Conservation (phyloP, 1,140 invertebrate genomes). For the Hycleus phaleratus region DNA sequence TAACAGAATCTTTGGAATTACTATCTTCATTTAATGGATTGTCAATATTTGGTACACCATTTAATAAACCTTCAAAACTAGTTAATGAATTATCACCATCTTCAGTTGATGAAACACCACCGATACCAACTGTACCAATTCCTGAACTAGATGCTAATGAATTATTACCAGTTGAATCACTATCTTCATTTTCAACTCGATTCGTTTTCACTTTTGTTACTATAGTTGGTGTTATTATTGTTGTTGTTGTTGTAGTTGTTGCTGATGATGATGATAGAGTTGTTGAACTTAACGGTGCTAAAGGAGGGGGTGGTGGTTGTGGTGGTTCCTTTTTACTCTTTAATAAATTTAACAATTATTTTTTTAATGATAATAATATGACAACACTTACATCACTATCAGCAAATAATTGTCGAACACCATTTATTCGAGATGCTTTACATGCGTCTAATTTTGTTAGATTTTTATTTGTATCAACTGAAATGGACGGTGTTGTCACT, state of each 20-base stretch:
- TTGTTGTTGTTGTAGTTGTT: background rate
- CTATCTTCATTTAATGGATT: constrained; percentile 46
- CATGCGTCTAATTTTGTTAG: constrained; percentile 33
- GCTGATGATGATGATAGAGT: background rate
- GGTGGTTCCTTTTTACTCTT: constrained; percentile 45
- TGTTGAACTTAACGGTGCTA: constrained; percentile 42
- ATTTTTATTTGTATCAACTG: constrained; percentile 28
- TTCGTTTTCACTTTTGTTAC: constrained; percentile 13
- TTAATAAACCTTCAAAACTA: constrained; percentile 55
- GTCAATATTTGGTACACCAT: constrained; percentile 50
- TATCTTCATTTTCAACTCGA: constrained; percentile 45
- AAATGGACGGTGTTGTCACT: constrained; percentile 22
- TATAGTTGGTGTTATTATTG: constrained; percentile 5
- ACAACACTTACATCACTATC: constrained; percentile 34
- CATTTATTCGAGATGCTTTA: constrained; percentile 41
- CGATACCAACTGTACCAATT: constrained; percentile 42
- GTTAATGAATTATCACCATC: constrained; percentile 55
- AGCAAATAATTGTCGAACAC: constrained; percentile 36
- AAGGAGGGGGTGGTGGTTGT: constrained; percentile 43
- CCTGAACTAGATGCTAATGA: constrained; percentile 50
- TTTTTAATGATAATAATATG: constrained; percentile 33
- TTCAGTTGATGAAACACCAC: constrained; percentile 43
- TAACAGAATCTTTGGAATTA: constrained; percentile 49
- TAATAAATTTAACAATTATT: constrained; percentile 22
- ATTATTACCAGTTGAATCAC: constrained; percentile 49